Base-by-base conservation (phyloP, 2,888 invertebrate genomes). In the Fragum sueziense region DNA sequence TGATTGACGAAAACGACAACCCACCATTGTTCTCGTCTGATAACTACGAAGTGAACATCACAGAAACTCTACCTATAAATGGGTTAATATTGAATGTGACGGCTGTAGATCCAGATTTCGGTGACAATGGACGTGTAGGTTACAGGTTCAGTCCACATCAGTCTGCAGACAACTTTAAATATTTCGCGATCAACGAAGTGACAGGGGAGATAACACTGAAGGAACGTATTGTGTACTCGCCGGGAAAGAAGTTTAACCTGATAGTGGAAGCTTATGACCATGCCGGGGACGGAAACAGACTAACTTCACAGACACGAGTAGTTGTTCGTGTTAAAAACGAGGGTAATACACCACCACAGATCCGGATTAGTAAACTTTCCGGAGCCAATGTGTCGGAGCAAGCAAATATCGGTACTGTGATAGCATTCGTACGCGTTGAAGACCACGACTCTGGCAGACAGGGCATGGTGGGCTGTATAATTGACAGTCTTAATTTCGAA, bases 281-380 rank as follows among this genome's bases (percentile, higher is more conserved):
- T 31, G 89, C 90, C 9, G 20, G 47, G 27, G 84, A 82, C 20
- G 84, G 80, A n/a, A 89, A 88, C 20, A 85, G 88, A 22, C 73
- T 87, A 22, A 85, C 87, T 6, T 81, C 88, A 20, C 87, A 89
- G 73, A 85, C 90, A 11, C 80, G 85, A 3, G 88, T 91, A 9
- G 79, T 78, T 62, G 85, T 90, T 0, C 85, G 70, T n/a, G 96
- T 98, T 17, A 97, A 97, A 90, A 93, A 94, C 78, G 97, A 97
- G 93, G 98, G 98, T 93, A 98, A 98, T 93, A 98, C 98, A 92
- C 97, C 98, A 7, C 98, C 98, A 0, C 95, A 97, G 29, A 88
- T 90, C 29, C 87, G 86, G 41, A 81, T 89, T 25, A 89, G 88
- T 72, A 74, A 88, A 25, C 76, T 90, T 52, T 87, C 88, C 20